Conservation (phyloP, 1,140 invertebrate species). For the Oncopodura yosiiana region DNA sequence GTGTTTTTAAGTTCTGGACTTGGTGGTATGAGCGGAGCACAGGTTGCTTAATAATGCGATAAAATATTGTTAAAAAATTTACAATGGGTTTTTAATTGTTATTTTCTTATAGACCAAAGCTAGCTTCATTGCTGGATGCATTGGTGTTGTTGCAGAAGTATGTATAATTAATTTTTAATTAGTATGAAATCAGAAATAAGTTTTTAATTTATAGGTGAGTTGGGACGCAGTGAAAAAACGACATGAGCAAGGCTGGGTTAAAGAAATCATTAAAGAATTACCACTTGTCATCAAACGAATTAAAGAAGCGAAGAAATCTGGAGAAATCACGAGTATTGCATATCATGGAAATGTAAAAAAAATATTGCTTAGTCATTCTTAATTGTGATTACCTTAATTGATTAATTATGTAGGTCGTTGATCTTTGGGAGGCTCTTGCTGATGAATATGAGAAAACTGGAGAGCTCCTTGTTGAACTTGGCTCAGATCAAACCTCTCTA, state of each 20-base stretch:
- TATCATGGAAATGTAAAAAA: slow-evolving; percentile 55
- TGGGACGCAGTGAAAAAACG: slow-evolving; percentile 50
- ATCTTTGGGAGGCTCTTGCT: slow-evolving; percentile 52
- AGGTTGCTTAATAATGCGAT: too few species aligned
- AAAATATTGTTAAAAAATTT: too few species aligned
- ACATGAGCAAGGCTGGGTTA: slow-evolving; percentile 53
- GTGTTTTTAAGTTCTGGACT: slow-evolving; percentile 56
- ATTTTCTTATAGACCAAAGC: too few species aligned
- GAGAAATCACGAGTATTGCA: slow-evolving; percentile 48
- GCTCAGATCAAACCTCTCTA: slow-evolving; percentile 57
- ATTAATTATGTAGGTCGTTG: too few species aligned
- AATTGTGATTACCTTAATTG: too few species aligned
- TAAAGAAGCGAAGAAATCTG: slow-evolving; percentile 36
- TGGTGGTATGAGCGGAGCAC: slow-evolving; percentile 49
- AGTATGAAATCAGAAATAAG: too few species aligned
- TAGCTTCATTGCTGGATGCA: slow-evolving; percentile 52
- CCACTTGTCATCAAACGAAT: slow-evolving; percentile 47
- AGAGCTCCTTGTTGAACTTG: slow-evolving; percentile 53
- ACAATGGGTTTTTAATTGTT: too few species aligned
- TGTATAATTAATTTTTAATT: slow-evolving; percentile 10
- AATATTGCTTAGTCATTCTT: too few species aligned
- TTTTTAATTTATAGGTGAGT: slow-evolving; percentile 44
- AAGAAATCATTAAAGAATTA: slow-evolving; percentile 46
- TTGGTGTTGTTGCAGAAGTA: slow-evolving; percentile 58
- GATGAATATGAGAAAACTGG: slow-evolving; percentile 47